A percentile compares a stretch with the other conserved stretches of the same genome.
Evolutionary conservation across 1,140 invertebrate genomes (phyloP).

Genomic region (Tyrophagus putrescentiae): DNA sequence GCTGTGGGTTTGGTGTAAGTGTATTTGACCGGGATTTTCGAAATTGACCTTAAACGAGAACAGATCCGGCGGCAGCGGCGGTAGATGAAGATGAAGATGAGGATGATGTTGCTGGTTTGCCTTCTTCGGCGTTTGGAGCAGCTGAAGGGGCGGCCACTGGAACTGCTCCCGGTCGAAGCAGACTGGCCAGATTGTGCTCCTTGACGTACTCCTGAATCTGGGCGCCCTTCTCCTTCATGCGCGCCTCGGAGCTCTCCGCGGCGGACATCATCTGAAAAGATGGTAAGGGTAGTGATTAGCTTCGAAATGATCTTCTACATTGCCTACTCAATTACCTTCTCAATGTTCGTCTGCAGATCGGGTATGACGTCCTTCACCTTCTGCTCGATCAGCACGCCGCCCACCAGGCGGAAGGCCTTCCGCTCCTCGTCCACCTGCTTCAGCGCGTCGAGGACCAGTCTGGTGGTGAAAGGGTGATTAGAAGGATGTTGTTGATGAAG

Average conservation of each 20-base stretch:
- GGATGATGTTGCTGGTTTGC: no score
- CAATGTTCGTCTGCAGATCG: conserved; percentile 58
- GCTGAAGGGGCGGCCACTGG: no score
- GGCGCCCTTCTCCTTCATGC: not conserved
- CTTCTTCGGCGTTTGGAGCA: no score
- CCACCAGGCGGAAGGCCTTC: conserved; percentile 84
- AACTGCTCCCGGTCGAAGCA: not conserved
- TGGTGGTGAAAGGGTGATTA: conserved; percentile 40
- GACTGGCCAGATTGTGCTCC: not conserved
- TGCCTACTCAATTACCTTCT: conserved; percentile 43
- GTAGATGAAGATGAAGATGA: no score
- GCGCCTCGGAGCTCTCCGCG: not conserved
- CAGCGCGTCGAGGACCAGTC: conserved; percentile 83
- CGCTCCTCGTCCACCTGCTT: conserved; percentile 65
- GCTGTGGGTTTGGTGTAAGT: no score
- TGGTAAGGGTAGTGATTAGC: no score
- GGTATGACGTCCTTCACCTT: conserved; percentile 82
- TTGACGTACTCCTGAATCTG: not conserved
- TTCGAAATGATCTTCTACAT: not conserved
- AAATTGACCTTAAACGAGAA: no score
- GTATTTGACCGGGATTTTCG: no score
- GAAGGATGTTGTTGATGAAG: not conserved
- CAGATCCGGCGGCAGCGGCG: no score
- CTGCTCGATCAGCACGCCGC: conserved; percentile 78
- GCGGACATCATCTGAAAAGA: no score